Percentiles rank a stretch among this genome's conserved stretches.
phyloP scores from a whole-genome alignment of 2,113 vertebrate species.

The Sterna hirundo region DNA sequence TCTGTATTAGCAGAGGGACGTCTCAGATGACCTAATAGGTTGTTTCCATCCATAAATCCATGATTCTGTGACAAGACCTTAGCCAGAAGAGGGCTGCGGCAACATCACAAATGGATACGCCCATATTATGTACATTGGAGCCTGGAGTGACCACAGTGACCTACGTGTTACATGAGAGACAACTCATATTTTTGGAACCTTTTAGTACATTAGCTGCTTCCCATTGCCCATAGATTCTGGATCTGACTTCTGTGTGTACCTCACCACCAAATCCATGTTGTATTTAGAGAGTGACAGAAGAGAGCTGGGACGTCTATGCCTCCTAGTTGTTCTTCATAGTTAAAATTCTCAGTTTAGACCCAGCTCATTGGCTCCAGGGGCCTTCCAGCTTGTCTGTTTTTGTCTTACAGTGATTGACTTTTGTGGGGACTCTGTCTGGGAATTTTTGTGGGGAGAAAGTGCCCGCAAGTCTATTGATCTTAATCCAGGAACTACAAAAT shows the following conservation, averaged over 20 bases:
- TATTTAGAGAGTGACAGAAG: background rate
- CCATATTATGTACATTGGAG: background rate
- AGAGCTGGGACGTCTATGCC: background rate
- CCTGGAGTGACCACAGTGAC: background rate
- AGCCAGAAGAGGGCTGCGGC: background rate
- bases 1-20: background rate
- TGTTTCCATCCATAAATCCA: constrained; percentile 38
- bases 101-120: background rate
- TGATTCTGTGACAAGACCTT: background rate
- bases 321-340: background rate
- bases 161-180: background rate
- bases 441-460: background rate
- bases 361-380: background rate
- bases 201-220: background rate
- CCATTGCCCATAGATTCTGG: background rate
- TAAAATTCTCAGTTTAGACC: background rate
- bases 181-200: background rate
- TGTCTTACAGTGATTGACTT: background rate
- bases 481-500: background rate
- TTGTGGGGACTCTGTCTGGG: background rate
- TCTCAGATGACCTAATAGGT: background rate
- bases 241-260: background rate
- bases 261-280: background rate
- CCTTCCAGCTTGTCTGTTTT: background rate
- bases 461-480: background rate